Conservation (phyloP, 2,797 vertebrate genomes). For the Buphagus erythrorhynchus region DNA sequence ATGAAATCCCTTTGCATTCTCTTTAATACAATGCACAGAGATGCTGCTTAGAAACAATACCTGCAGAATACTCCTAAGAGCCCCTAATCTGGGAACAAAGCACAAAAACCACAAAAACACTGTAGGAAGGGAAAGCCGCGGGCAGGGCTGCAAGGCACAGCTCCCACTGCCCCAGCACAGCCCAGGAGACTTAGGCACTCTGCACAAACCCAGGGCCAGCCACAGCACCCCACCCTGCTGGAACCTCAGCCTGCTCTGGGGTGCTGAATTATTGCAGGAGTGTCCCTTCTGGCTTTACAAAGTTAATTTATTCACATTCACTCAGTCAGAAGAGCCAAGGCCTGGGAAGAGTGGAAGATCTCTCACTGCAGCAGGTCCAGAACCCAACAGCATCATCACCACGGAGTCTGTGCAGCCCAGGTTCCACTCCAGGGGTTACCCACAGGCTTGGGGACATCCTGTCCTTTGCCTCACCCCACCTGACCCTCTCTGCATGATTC, state of each 20-base stretch:
- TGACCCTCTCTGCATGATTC: background rate
- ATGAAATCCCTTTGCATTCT: background rate
- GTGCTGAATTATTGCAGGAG: accelerated
- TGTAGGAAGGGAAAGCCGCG: background rate
- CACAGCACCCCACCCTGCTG: background rate
- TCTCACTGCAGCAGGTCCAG: background rate
- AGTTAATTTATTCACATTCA: background rate
- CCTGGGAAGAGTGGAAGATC: background rate
- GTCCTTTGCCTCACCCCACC: background rate
- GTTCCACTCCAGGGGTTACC: background rate
- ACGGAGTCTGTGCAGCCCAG: background rate
- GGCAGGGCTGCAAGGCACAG: background rate
- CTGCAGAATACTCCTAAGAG: background rate
- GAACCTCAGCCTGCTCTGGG: background rate
- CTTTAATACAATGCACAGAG: background rate
- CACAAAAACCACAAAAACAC: background rate
- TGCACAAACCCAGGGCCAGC: background rate
- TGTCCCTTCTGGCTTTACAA: accelerated
- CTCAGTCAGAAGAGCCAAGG: background rate
- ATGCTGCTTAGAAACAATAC: background rate
- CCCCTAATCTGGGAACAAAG: background rate
- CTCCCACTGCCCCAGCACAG: accelerated
- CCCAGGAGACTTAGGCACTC: background rate
- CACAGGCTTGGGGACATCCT: background rate
- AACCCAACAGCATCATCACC: accelerated